A percentile compares a stretch with the other conserved stretches of the same genome.
Evolutionary conservation across 2,888 invertebrate species (phyloP).

Genomic region (Oasisia sp.): DNA sequence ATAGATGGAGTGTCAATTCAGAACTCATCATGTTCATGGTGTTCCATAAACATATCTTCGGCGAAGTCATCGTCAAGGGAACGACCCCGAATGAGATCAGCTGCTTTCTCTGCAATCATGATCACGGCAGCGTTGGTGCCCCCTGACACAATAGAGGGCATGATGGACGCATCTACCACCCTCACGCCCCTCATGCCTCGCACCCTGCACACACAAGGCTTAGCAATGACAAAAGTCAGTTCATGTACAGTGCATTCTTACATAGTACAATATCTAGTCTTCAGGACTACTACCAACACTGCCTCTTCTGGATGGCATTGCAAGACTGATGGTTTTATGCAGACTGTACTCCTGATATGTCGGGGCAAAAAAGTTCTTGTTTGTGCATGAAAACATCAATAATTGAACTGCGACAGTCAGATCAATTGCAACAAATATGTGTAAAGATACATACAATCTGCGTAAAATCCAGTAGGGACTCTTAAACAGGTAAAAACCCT

Average conservation of each 20-base stretch:
- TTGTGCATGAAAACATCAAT: too few relatives aligned
- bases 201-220: slow-evolving; percentile 31
- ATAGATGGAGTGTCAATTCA: background rate
- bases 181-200: slow-evolving; percentile 34
- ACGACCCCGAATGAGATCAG: slow-evolving; percentile 37
- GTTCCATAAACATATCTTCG: background rate
- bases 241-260: background rate
- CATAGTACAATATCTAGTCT: too few relatives aligned
- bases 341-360: too few relatives aligned
- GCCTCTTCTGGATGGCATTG: too few relatives aligned
- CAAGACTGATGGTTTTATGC: too few relatives aligned
- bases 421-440: too few relatives aligned
- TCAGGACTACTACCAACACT: too few relatives aligned
- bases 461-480: too few relatives aligned
- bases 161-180: slow-evolving; percentile 39
- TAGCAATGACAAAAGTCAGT: background rate
- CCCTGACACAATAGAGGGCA: slow-evolving; percentile 34
- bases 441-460: too few relatives aligned
- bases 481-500: too few relatives aligned
- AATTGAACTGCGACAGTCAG: too few relatives aligned
- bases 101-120: slow-evolving; percentile 41
- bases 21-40: background rate
- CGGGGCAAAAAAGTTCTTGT: too few relatives aligned
- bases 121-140: slow-evolving; percentile 37
- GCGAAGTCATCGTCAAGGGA: background rate